phyloP scores from a whole-genome alignment of 2,113 vertebrate genomes.

The Equus quagga region DNA sequence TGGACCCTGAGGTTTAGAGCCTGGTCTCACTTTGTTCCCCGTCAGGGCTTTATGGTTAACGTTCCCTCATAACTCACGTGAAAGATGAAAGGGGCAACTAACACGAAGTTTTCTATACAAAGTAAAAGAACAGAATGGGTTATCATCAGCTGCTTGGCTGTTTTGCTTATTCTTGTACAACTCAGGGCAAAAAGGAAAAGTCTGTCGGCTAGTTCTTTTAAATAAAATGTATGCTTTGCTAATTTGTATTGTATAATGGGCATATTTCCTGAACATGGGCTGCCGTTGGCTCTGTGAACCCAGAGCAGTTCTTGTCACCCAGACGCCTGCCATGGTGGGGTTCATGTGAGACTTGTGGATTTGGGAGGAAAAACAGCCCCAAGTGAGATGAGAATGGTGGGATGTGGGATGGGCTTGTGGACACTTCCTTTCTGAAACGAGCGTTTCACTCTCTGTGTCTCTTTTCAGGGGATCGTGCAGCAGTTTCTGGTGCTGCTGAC shows the following conservation, averaged over 20 bases:
- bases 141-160: background rate
- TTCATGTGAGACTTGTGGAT: background rate
- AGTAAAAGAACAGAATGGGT: no score
- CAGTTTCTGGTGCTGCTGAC: conserved; percentile 97
- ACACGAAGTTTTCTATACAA: background rate
- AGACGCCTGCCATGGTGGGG: background rate
- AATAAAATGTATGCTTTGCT: no score
- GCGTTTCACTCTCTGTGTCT: background rate
- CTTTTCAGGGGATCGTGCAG: conserved; percentile 94
- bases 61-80: background rate
- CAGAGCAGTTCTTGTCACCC: accelerated
- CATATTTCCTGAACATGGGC: background rate
- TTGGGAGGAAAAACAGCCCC: background rate
- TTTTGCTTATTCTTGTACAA: background rate
- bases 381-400: no score
- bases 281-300: accelerated
- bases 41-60: background rate
- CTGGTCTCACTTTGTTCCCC: accelerated
- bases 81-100: background rate
- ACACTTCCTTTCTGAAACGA: no score
- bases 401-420: background rate
- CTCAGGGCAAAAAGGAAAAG: background rate
- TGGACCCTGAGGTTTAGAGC: background rate
- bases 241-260: background rate
- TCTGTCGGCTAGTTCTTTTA: background rate